Conservation (phyloP, 2,888 invertebrate species). For the Caenorhabditis sp. region DNA sequence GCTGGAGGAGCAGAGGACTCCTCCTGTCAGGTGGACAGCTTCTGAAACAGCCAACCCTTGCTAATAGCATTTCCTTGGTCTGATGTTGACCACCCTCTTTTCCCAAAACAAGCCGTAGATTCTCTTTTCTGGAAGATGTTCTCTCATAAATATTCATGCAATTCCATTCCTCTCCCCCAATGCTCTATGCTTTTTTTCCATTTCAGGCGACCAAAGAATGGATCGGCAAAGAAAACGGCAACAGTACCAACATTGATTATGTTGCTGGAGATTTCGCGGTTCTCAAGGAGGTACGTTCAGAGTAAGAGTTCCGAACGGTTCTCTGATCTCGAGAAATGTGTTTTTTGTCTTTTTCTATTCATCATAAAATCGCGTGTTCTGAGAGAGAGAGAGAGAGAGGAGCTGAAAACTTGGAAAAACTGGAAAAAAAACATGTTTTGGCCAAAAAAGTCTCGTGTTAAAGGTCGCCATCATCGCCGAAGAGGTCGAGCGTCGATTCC, state of each 20-base stretch:
- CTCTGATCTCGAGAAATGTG: constrained; percentile 17
- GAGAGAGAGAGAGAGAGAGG: background rate
- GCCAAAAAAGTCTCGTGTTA: constrained; percentile 40
- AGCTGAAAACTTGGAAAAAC: constrained; percentile 12
- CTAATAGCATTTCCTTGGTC: background rate
- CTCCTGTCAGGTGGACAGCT: no score
- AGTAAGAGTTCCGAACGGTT: background rate
- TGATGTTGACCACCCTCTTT: constrained; percentile 12
- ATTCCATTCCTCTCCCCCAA: background rate
- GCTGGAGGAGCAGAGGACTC: no score
- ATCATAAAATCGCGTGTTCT: constrained; percentile 37
- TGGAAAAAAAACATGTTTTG: constrained; percentile 54
- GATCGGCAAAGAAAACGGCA: constrained; percentile 71
- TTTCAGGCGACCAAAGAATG: constrained; percentile 69
- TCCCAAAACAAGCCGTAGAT: constrained; percentile 29
- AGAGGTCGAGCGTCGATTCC: constrained; percentile 78
- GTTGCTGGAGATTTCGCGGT: constrained; percentile 78
- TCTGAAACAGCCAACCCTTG: background rate
- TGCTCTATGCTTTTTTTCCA: constrained; percentile 17
- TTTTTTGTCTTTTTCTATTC: constrained; percentile 35
- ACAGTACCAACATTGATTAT: constrained; percentile 75
- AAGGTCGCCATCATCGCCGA: constrained; percentile 79
- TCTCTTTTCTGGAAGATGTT: constrained; percentile 31
- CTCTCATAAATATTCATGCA: constrained; percentile 56
- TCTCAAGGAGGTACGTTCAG: constrained; percentile 74